These are phyloP conservation scores for Leptura quadrifasciata DNA, from an alignment of 2,888 invertebrate genomes.

Conservation along the genomic window DNA sequence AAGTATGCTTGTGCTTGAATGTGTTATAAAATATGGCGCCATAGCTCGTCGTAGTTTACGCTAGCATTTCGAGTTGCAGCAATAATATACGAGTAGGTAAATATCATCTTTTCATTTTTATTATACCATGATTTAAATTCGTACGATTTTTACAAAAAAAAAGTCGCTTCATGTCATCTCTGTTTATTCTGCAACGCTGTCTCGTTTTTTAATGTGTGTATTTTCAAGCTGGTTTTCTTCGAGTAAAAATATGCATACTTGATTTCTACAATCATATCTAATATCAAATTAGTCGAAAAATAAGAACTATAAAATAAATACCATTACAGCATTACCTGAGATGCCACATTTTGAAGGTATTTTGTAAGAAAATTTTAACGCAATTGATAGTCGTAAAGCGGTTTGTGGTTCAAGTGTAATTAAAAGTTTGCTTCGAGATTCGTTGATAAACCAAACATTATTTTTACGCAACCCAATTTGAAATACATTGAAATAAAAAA, in stretches of 20 bases:
- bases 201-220: conserved; percentile 33
- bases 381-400: not conserved
- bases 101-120: conserved; percentile 45
- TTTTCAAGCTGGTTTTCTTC: conserved; percentile 38
- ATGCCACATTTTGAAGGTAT: not conserved
- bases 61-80: conserved; percentile 14
- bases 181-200: conserved; percentile 31
- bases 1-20: not conserved
- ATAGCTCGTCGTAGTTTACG: conserved; percentile 11
- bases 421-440: not conserved
- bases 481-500: not conserved
- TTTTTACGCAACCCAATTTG: not conserved
- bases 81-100: conserved; percentile 38
- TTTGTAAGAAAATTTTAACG: not conserved
- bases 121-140: conserved; percentile 44
- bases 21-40: conserved; percentile 17
- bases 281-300: conserved; percentile 32
- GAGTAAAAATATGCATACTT: conserved; percentile 41
- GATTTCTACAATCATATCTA: conserved; percentile 25
- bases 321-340: not conserved
- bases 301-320: conserved; percentile 11
- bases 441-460: not conserved
- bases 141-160: conserved; percentile 40
- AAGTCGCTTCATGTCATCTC: conserved; percentile 35
- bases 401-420: not conserved